Percentiles rank a stretch among this genome's conserved stretches.
Evolutionary conservation across 2,888 invertebrate genomes (phyloP).

Genomic region (Diabrotica balteata): DNA sequence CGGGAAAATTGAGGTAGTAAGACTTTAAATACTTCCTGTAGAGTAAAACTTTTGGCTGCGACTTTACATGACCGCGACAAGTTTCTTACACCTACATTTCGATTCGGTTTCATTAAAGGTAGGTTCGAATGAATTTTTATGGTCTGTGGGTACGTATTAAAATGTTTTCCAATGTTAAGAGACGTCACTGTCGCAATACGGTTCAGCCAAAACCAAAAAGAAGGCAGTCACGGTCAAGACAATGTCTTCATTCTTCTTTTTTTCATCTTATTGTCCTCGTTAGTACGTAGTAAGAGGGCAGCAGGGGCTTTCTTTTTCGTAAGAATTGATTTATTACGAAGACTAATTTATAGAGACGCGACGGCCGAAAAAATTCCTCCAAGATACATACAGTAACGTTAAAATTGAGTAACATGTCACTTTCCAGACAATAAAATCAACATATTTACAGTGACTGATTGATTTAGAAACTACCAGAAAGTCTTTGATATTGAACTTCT

Average conservation of each 20-base stretch:
- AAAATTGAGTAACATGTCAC: no score
- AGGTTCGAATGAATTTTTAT: constrained; percentile 13
- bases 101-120: constrained; percentile 30
- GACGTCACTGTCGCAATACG: constrained; percentile 16
- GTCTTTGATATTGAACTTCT: no score
- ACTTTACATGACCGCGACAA: constrained; percentile 37
- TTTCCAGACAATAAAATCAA: no score
- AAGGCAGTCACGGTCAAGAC: constrained; percentile 13
- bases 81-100: constrained; percentile 44
- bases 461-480: no score
- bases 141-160: constrained; percentile 12
- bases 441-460: no score
- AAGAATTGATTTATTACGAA: neutral
- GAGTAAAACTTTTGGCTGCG: constrained; percentile 13
- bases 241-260: constrained; percentile 11
- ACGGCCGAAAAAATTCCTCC: no score
- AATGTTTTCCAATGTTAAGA: constrained; percentile 17
- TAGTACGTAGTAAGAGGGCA: constrained; percentile 10
- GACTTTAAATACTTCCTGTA: neutral
- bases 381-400: no score
- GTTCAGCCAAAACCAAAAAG: constrained; percentile 6
- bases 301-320: neutral
- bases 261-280: constrained; percentile 16
- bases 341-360: no score
- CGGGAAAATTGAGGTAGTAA: no score